phyloP scores from a whole-genome alignment of 64 coral and sea anemone species.

The Montipora capricornis region DNA sequence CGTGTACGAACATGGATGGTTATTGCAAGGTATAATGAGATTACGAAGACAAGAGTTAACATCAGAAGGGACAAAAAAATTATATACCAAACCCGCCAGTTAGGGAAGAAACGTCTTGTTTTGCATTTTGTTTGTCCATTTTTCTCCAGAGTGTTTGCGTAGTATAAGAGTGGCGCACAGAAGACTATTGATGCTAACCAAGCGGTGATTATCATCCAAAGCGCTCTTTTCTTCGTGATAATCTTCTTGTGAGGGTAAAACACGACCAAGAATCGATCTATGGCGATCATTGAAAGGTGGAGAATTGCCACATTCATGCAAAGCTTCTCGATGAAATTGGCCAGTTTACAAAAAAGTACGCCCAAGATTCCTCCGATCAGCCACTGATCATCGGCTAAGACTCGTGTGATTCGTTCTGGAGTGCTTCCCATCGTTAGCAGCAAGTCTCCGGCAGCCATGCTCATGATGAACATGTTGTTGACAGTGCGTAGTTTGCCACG shows the following conservation, averaged over 20 bases:
- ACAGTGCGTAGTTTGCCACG: slow-evolving; percentile 82
- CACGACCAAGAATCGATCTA: slow-evolving; percentile 83
- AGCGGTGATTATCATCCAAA: slow-evolving; percentile 41
- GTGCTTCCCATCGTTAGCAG: slow-evolving; percentile 76
- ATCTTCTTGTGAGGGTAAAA: slow-evolving; percentile 71
- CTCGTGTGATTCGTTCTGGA: slow-evolving; percentile 80
- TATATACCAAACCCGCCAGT: slow-evolving; percentile 55
- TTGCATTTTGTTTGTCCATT: slow-evolving; percentile 28
- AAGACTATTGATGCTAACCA: slow-evolving; percentile 60
- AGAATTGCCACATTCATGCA: slow-evolving; percentile 78
- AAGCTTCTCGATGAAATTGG: slow-evolving; percentile 71
- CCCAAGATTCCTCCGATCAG: slow-evolving; percentile 48
- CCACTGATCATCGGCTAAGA: slow-evolving; percentile 68
- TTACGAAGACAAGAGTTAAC: slow-evolving; percentile 53
- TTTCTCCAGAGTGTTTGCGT: slow-evolving; percentile 18
- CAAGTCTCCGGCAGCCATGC: slow-evolving; percentile 75
- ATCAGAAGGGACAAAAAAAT: slow-evolving; percentile 69
- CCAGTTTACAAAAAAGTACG: slow-evolving; percentile 67
- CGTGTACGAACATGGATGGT: slow-evolving; percentile 39
- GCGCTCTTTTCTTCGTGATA: slow-evolving; percentile 42
- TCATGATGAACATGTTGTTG: slow-evolving; percentile 76
- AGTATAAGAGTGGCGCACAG: slow-evolving; percentile 69
- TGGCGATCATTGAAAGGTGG: slow-evolving; percentile 64
- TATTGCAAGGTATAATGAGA: slow-evolving; percentile 66
- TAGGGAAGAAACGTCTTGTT: slow-evolving; percentile 35